phyloP scores from a whole-genome alignment of 2,113 vertebrate genomes.

The Phyllostomus hastatus region DNA sequence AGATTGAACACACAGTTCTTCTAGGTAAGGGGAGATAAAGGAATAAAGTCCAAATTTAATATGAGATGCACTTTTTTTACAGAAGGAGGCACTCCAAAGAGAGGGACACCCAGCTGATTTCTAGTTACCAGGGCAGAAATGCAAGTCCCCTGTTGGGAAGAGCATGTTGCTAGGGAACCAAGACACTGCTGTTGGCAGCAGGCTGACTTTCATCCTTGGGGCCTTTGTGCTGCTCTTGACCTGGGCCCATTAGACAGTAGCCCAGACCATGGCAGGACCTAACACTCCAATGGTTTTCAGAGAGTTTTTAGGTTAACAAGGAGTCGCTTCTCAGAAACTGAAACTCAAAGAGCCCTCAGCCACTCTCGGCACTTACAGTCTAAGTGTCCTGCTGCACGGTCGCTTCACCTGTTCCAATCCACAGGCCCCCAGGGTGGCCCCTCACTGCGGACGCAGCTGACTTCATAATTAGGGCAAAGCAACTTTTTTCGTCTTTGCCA shows the following conservation, averaged over 20 bases:
- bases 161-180: not conserved
- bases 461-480: no score
- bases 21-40: not conserved
- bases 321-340: not conserved
- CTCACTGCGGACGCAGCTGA: no score
- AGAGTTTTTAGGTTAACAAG: not conserved
- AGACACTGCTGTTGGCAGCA: not conserved
- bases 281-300: no score
- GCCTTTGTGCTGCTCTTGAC: not conserved
- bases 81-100: not conserved
- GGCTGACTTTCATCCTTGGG: not conserved
- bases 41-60: not conserved
- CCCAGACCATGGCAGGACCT: not conserved
- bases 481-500: not conserved
- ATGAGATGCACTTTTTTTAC: not conserved
- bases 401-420: not conserved
- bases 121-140: not conserved
- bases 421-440: not conserved
- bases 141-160: not conserved
- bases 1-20: not conserved
- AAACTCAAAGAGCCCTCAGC: not conserved
- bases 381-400: not conserved
- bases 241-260: not conserved
- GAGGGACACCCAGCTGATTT: not conserved
- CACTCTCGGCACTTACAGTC: not conserved